phyloP scores from a whole-genome alignment of 2,888 invertebrate species.

The Drosophila kanekoi region DNA sequence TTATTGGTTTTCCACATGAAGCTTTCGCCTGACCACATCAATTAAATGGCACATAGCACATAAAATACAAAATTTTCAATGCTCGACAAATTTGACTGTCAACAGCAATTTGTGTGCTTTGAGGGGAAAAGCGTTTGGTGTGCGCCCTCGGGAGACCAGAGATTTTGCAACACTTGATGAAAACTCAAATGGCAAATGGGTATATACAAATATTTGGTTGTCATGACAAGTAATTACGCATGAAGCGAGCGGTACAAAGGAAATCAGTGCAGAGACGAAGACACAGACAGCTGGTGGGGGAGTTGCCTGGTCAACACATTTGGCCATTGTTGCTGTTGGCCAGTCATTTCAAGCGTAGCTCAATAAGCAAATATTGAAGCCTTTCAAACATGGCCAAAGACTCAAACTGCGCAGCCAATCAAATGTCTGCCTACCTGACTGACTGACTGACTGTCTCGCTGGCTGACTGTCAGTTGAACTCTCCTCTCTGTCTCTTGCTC shows the following conservation, averaged over 20 bases:
- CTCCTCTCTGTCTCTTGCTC: background rate
- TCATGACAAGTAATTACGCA: conserved; percentile 71
- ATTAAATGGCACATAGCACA: conserved; percentile 2
- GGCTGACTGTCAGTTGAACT: background rate
- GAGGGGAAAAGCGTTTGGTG: too few relatives aligned
- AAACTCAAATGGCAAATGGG: conserved; percentile 30
- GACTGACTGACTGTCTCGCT: background rate
- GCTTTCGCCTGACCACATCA: conserved; percentile 3
- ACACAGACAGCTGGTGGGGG: background rate
- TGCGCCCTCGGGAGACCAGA: background rate
- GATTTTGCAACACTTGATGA: background rate
- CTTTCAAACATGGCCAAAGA: conserved; percentile 29
- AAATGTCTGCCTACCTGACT: conserved; percentile 10
- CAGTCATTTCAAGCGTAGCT: conserved; percentile 65
- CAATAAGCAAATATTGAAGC: conserved; percentile 73
- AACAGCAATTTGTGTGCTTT: too few relatives aligned
- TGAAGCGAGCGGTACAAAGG: conserved; percentile 31
- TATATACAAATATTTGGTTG: conserved; percentile 71
- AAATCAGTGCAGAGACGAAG: background rate
- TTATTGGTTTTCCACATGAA: background rate
- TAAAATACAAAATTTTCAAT: background rate
- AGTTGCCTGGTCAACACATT: conserved; percentile 27
- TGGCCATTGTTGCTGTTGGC: conserved; percentile 23
- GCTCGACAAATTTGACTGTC: too few relatives aligned
- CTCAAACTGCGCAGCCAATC: conserved; percentile 47